Percentiles rank a stretch among this genome's conserved stretches.
phyloP scores from a whole-genome alignment of 35 echinoderm and acorn worm genomes.

The Nesometra sesokonis region DNA sequence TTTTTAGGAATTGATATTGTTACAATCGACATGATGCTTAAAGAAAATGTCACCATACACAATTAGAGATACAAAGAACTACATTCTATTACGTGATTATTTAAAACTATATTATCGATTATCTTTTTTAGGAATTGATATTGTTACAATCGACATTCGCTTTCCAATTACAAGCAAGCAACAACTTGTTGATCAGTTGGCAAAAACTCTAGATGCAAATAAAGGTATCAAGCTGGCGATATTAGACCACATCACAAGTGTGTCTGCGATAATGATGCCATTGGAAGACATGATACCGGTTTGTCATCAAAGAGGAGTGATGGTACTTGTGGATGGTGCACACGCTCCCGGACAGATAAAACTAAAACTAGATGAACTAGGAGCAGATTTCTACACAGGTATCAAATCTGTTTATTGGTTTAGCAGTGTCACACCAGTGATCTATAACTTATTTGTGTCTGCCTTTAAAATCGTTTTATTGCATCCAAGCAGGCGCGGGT shows the following conservation, averaged over 20 bases:
- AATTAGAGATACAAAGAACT: too few relatives aligned
- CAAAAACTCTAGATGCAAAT: constrained; percentile 28
- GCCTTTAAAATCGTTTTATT: too few relatives aligned
- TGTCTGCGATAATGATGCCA: constrained; percentile 52
- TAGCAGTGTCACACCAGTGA: too few relatives aligned
- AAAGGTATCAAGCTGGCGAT: constrained; percentile 44
- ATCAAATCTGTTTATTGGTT: not conserved
- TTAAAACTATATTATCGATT: too few relatives aligned
- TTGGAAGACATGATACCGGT: constrained; percentile 43
- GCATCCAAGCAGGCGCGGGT: too few relatives aligned
- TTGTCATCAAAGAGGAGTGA: constrained; percentile 42
- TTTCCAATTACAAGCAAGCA: not conserved
- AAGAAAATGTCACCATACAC: too few relatives aligned
- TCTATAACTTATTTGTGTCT: too few relatives aligned
- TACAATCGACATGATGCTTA: not conserved
- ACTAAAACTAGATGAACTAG: not conserved
- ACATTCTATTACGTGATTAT: too few relatives aligned
- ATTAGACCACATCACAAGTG: constrained; percentile 65
- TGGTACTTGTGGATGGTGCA: constrained; percentile 63
- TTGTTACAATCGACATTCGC: not conserved
- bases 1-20: not conserved
- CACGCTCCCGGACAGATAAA: constrained; percentile 52
- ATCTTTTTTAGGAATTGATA: not conserved
- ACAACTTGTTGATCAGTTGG: not conserved
- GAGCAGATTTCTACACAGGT: not conserved